A percentile compares a stretch with the other conserved stretches of the same genome.
These are phyloP conservation scores for Jacana jacana DNA, from an alignment of 2,113 vertebrate species.

Conservation along the genomic window DNA sequence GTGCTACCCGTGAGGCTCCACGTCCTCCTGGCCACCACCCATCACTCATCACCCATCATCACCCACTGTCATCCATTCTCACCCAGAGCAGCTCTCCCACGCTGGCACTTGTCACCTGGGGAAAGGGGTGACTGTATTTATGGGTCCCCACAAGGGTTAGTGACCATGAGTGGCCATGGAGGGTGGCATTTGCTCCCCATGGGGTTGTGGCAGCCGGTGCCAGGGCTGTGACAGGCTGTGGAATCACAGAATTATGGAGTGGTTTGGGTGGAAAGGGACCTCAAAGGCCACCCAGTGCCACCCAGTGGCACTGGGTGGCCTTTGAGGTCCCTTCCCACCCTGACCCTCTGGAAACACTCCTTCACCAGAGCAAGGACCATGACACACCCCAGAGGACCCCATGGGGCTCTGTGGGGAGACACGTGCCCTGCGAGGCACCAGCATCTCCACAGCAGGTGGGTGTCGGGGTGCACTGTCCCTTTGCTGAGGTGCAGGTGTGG, in stretches of 20 bases:
- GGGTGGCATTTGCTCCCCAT: fast-evolving
- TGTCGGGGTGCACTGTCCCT: background rate
- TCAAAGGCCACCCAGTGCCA: no score
- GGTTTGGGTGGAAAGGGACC: no score
- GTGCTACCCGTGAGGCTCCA: background rate
- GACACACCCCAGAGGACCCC: background rate
- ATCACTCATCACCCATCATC: background rate
- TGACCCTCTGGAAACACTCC: background rate
- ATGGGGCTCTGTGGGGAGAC: background rate
- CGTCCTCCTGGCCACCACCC: background rate
- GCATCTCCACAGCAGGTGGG: fast-evolving
- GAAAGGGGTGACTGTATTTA: background rate
- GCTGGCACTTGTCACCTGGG: background rate
- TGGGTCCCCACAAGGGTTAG: background rate
- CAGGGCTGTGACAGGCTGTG: no score
- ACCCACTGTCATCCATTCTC: background rate
- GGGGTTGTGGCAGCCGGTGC: background rate
- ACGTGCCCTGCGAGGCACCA: fast-evolving
- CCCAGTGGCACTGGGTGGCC: background rate
- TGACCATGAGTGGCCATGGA: fast-evolving
- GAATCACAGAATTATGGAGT: no score
- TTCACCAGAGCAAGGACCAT: no score
- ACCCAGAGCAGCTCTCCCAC: background rate
- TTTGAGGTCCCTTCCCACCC: background rate
- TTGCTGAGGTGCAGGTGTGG: background rate